phyloP scores from a whole-genome alignment of 2,888 invertebrate genomes.

The Chouioia cunea region DNA sequence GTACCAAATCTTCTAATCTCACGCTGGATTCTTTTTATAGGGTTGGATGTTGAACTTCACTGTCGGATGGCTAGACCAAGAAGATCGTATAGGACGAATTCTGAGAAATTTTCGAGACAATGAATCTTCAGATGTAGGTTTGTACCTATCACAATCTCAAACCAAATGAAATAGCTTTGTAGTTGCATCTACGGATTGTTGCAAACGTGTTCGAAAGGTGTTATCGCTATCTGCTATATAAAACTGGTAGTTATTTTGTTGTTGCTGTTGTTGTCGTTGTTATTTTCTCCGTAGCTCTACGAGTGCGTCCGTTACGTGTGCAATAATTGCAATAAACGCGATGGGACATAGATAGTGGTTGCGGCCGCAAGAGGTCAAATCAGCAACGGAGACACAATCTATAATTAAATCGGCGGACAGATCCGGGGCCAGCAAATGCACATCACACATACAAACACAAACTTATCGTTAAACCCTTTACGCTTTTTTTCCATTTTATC shows the following conservation, averaged over 20 bases:
- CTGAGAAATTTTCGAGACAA: too few relatives aligned
- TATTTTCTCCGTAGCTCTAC: background rate
- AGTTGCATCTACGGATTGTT: background rate
- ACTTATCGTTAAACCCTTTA: slow-evolving; percentile 5
- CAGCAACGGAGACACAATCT: slow-evolving; percentile 61
- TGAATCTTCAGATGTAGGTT: too few relatives aligned
- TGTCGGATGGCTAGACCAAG: too few relatives aligned
- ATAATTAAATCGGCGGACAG: slow-evolving; percentile 62
- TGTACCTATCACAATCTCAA: too few relatives aligned
- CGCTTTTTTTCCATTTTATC: slow-evolving; percentile 23
- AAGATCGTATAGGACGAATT: too few relatives aligned
- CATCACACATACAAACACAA: slow-evolving; percentile 21
- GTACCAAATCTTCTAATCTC: too few relatives aligned
- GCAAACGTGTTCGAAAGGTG: background rate
- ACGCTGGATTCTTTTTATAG: too few relatives aligned
- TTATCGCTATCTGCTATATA: slow-evolving; percentile 9
- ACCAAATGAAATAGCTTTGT: too few relatives aligned
- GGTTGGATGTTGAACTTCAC: too few relatives aligned
- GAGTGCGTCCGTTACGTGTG: slow-evolving; percentile 48
- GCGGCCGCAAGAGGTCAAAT: slow-evolving; percentile 51
- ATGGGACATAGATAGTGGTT: slow-evolving; percentile 54
- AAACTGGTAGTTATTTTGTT: too few relatives aligned
- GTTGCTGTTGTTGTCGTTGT: too few relatives aligned
- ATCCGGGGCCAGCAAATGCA: slow-evolving; percentile 31
- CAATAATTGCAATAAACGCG: slow-evolving; percentile 55